A percentile compares a stretch with the other conserved stretches of the same genome.
Evolutionary conservation across 2,797 vertebrate genomes (phyloP).

Genomic region (Crax fasciolata): DNA sequence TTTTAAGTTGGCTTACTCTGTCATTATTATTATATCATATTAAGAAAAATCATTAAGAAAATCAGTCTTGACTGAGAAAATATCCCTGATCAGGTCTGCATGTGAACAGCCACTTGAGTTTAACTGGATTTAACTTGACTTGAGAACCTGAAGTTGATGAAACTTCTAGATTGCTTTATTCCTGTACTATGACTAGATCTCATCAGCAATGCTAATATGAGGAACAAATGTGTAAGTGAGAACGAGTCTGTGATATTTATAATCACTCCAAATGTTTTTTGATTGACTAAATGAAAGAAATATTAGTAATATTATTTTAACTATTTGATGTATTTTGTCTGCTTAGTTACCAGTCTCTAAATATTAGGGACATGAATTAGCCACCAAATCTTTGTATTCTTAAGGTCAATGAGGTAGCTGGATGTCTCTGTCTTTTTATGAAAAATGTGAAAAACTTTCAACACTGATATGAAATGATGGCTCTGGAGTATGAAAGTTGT

Average conservation of each 20-base stretch:
- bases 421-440: neutral
- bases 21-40: neutral
- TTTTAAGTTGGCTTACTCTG: neutral
- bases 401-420: neutral
- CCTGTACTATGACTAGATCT: neutral
- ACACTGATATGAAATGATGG: neutral
- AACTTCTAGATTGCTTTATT: neutral
- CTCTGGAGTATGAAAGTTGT: neutral
- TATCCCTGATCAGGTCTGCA: neutral
- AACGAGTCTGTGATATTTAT: neutral
- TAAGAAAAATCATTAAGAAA: neutral
- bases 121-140: neutral
- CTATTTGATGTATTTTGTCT: neutral
- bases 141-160: neutral
- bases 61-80: neutral
- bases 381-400: neutral
- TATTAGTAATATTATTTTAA: neutral
- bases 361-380: neutral
- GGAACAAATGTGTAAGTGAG: neutral
- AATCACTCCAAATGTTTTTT: neutral
- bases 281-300: neutral
- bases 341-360: neutral
- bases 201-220: neutral
- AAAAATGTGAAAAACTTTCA: neutral
- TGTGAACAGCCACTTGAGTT: neutral